These are phyloP conservation scores for Naja naja DNA, from an alignment of 2,113 vertebrate species.

Conservation along the genomic window DNA sequence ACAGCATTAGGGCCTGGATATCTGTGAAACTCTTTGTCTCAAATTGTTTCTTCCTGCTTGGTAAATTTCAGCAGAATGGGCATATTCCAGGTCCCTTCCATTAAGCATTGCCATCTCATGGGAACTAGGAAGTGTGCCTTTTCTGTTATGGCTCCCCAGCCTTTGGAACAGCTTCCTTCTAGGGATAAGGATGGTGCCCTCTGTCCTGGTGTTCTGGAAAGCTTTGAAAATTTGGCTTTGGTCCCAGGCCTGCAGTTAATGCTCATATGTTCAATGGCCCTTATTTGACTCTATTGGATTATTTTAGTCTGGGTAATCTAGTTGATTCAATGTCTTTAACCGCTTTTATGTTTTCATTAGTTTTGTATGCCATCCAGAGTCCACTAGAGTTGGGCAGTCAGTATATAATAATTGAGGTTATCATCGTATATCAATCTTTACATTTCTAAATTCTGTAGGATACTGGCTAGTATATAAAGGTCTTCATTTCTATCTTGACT, in stretches of 20 bases:
- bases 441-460: neutral
- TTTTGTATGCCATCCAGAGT: neutral
- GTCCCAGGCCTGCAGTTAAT: neutral
- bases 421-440: neutral
- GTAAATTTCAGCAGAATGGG: neutral
- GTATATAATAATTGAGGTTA: neutral
- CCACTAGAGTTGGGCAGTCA: neutral
- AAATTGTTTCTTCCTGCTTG: neutral
- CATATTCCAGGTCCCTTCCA: neutral
- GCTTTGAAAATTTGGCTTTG: neutral
- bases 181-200: neutral
- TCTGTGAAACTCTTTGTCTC: neutral
- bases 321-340: neutral
- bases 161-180: neutral
- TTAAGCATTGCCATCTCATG: neutral
- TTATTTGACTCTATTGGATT: neutral
- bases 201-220: neutral
- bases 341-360: neutral
- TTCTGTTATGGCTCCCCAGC: neutral
- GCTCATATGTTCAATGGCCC: neutral
- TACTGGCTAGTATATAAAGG: neutral
- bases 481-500: neutral
- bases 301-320: neutral
- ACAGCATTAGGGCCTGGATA: neutral
- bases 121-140: neutral